A percentile compares a stretch with the other conserved stretches of the same genome.
Evolutionary conservation across 64 coral and sea anemone genomes (phyloP).

Genomic region (Montipora efflorescens): DNA sequence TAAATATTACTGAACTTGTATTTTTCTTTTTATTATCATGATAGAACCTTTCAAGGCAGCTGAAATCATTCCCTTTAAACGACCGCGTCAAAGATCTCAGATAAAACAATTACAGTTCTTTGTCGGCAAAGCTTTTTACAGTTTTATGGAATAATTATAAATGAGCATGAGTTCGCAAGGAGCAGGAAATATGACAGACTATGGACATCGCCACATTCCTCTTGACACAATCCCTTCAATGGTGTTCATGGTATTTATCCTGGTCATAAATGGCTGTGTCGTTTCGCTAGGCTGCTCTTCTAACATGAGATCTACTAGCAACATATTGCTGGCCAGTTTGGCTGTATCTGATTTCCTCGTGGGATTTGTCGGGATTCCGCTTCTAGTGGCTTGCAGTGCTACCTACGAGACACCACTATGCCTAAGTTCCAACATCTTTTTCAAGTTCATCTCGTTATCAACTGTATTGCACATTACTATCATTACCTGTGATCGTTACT

Average conservation of each 20-base stretch:
- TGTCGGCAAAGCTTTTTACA: too few relatives aligned
- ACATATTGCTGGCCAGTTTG: constrained; percentile 63
- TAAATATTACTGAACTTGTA: neutral
- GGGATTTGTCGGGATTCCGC: constrained; percentile 51
- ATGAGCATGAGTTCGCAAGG: neutral
- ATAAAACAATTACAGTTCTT: too few relatives aligned
- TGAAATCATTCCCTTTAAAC: neutral
- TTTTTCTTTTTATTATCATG: neutral
- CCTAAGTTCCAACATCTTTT: constrained; percentile 21
- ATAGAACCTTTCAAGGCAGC: too few relatives aligned
- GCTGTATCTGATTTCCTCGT: constrained; percentile 56
- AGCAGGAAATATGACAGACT: neutral
- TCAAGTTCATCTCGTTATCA: constrained; percentile 50
- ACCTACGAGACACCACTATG: neutral
- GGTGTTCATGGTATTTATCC: constrained; percentile 24
- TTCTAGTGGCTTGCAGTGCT: constrained; percentile 32
- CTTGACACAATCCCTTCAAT: constrained; percentile 10
- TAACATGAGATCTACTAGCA: constrained; percentile 44
- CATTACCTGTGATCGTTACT: constrained; percentile 57
- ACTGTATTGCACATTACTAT: constrained; percentile 54
- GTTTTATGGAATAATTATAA: too few relatives aligned
- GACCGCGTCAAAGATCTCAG: neutral
- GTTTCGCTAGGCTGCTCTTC: neutral
- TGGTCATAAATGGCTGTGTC: constrained; percentile 47
- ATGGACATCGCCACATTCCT: neutral